phyloP scores from a whole-genome alignment of 23 tunicate genomes.

The Ciona savignyi region DNA sequence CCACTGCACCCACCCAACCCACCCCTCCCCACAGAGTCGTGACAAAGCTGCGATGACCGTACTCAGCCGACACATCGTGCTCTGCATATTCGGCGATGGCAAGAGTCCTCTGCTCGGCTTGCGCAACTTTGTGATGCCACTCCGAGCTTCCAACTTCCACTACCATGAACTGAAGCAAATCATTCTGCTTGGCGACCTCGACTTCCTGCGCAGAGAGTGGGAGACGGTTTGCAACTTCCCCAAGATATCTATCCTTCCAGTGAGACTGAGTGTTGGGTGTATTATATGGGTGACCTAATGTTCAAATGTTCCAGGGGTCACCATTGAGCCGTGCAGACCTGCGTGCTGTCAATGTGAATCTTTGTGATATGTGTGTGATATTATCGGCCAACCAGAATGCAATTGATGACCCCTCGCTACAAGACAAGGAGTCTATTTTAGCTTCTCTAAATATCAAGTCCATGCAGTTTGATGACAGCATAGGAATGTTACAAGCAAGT shows the following conservation, averaged over 20 bases:
- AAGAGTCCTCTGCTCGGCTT: conserved; percentile 91
- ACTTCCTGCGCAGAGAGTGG: conserved; percentile 88
- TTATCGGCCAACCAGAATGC: conserved; percentile 90
- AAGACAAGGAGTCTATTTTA: conserved; percentile 93
- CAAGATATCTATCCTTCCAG: conserved; percentile 74
- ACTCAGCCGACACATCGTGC: conserved; percentile 75
- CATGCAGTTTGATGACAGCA: conserved; percentile 89
- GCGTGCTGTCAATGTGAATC: conserved; percentile 91
- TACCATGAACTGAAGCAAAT: conserved; percentile 96
- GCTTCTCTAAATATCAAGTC: conserved; percentile 97
- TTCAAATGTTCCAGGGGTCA: conserved; percentile 63
- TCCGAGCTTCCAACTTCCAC: conserved; percentile 96
- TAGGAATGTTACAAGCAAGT: conserved; percentile 62
- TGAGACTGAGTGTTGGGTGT: conserved; percentile 1
- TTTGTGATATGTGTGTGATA: conserved; percentile 98
- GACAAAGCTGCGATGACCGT: conserved; percentile 55
- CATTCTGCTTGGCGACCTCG: conserved; percentile 91
- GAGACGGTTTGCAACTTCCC: conserved; percentile 97
- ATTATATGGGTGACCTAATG: too few relatives aligned
- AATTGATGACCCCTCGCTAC: conserved; percentile 94
- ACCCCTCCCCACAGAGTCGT: conserved; percentile 63
- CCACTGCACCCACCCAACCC: too few relatives aligned
- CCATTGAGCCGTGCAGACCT: conserved; percentile 93
- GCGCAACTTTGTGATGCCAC: conserved; percentile 97
- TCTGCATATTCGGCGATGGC: conserved; percentile 92